Percentiles rank a stretch among this genome's conserved stretches.
These are phyloP conservation scores for Nothura maculosa DNA, from an alignment of 2,797 vertebrate genomes.

Conservation along the genomic window DNA sequence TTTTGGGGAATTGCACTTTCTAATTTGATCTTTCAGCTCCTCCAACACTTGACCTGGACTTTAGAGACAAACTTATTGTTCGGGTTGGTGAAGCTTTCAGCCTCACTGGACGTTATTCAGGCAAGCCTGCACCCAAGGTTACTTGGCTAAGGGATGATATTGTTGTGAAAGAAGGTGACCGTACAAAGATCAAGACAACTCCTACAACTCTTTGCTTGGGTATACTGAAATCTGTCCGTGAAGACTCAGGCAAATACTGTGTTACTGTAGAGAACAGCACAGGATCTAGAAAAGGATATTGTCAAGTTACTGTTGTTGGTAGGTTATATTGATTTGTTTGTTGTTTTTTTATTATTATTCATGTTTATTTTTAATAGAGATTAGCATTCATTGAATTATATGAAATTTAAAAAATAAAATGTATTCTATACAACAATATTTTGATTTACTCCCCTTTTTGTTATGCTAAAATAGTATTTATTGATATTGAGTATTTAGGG, in stretches of 20 bases:
- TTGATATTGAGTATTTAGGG: not conserved
- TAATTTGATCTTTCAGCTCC: slow-evolving; percentile 86
- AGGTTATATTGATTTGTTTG: slow-evolving; percentile 67
- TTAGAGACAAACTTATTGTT: slow-evolving; percentile 93
- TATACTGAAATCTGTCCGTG: slow-evolving; percentile 90
- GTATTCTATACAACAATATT: not conserved
- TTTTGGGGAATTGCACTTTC: not conserved
- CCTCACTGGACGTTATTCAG: slow-evolving; percentile 92
- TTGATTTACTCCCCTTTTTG: not conserved
- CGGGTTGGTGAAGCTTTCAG: slow-evolving; percentile 94
- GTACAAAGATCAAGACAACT: slow-evolving; percentile 91
- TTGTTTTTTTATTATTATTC: not conserved
- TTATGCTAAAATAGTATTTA: not conserved
- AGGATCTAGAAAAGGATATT: slow-evolving; percentile 94
- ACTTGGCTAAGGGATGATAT: slow-evolving; percentile 91
- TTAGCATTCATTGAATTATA: not conserved
- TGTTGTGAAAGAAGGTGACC: slow-evolving; percentile 90
- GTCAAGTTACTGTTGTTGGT: slow-evolving; percentile 95
- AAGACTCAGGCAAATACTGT: slow-evolving; percentile 94
- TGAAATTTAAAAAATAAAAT: not conserved
- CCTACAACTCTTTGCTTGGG: slow-evolving; percentile 90
- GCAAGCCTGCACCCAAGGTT: slow-evolving; percentile 94
- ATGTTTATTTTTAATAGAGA: not conserved
- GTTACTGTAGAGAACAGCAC: slow-evolving; percentile 95
- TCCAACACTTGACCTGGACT: slow-evolving; percentile 95